These are phyloP conservation scores for Drosophila pruinosa DNA, from an alignment of 1,140 invertebrate genomes.

Conservation along the genomic window DNA sequence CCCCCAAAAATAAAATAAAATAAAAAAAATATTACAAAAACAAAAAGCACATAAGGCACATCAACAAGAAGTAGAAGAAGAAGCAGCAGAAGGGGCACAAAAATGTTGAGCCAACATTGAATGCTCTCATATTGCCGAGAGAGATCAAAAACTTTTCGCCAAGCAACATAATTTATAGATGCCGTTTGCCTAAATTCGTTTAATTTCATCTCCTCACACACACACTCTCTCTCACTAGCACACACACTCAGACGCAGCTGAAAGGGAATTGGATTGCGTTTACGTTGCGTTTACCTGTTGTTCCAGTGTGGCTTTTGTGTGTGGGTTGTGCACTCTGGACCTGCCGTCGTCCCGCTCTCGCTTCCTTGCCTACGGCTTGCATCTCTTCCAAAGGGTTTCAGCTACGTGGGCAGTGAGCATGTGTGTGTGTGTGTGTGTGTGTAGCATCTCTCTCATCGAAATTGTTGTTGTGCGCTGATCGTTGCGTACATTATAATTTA, in stretches of 20 bases:
- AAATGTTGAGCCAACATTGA: conserved; percentile 7
- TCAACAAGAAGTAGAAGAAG: neutral
- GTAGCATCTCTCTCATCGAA: conserved; percentile 40
- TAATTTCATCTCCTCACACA: conserved; percentile 63
- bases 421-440: neutral
- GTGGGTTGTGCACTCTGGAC: conserved; percentile 25
- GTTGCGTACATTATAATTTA: conserved; percentile 78
- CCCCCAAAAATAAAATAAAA: conserved; percentile 28
- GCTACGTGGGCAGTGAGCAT: neutral
- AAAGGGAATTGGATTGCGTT: conserved; percentile 22
- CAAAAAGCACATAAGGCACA: conserved; percentile 10
- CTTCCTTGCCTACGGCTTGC: no score
- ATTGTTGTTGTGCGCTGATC: conserved; percentile 50
- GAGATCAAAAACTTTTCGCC: conserved; percentile 50
- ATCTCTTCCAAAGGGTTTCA: conserved; percentile 51
- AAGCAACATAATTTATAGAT: conserved; percentile 76
- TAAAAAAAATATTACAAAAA: conserved; percentile 23
- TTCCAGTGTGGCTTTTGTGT: conserved; percentile 20
- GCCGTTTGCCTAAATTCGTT: conserved; percentile 81
- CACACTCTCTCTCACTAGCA: conserved; percentile 10
- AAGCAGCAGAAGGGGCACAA: neutral
- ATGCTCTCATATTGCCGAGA: conserved; percentile 41
- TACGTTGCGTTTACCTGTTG: conserved; percentile 40
- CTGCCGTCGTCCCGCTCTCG: neutral
- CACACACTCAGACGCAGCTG: neutral